A percentile compares a stretch with the other conserved stretches of the same genome.
Conservation (phyloP, 2,113 vertebrate species). For the Rhabdornis inornatus region DNA sequence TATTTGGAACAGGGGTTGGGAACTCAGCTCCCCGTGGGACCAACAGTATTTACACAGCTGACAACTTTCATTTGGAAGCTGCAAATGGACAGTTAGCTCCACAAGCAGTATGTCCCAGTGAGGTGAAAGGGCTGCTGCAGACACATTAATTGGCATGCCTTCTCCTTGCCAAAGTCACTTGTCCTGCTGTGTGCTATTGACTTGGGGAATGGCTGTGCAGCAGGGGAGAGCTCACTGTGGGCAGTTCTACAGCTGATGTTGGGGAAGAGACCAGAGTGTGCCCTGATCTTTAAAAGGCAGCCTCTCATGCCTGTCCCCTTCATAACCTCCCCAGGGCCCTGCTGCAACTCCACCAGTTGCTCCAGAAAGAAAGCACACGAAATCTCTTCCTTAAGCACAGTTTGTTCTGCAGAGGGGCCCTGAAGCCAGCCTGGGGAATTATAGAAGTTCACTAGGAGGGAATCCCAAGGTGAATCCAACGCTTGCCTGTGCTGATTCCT, state of each 20-base stretch:
- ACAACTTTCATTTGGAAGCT: constrained; percentile 2
- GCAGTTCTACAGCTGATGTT: not conserved
- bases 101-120: not conserved
- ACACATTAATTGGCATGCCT: not conserved
- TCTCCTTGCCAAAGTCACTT: not conserved
- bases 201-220: not conserved
- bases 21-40: not conserved
- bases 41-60: not conserved
- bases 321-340: not conserved
- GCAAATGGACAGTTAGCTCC: not conserved
- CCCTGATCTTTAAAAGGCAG: not conserved
- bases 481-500: not conserved
- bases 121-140: not conserved
- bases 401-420: not conserved
- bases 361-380: not conserved
- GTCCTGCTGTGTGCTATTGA: not conserved
- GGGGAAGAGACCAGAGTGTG: not conserved
- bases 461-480: not conserved
- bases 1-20: not conserved
- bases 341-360: not conserved
- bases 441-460: accelerated
- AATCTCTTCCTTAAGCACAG: not conserved
- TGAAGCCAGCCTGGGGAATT: not conserved
- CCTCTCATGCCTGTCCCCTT: not conserved
- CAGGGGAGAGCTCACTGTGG: not conserved